phyloP scores from a whole-genome alignment of 2,113 vertebrate species.

The Megalops atlanticus region DNA sequence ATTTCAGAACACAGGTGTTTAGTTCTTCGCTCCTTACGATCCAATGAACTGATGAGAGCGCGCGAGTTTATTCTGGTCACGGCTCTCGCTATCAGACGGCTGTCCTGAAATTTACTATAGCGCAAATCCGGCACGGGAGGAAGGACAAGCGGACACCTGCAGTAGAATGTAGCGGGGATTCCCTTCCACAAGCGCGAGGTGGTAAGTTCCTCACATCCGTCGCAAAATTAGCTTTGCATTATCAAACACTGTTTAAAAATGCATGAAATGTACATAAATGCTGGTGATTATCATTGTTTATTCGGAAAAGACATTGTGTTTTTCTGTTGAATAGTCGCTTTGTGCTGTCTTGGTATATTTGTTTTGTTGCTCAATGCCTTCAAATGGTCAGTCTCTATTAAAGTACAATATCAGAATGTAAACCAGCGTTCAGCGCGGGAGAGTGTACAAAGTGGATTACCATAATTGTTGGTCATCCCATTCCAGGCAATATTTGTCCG shows the following conservation, averaged over 20 bases:
- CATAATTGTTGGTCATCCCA: not conserved
- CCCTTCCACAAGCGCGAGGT: not conserved
- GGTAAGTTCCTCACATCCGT: slow-evolving; percentile 9
- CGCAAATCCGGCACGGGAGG: not conserved
- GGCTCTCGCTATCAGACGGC: slow-evolving; percentile 1
- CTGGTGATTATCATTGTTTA: not conserved
- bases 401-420: not conserved
- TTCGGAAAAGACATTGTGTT: not conserved
- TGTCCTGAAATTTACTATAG: slow-evolving; percentile 29
- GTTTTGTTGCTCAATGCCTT: not conserved
- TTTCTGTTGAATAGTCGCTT: not conserved
- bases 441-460: not conserved
- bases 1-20: not conserved
- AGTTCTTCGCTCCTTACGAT: not conserved
- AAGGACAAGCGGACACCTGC: slow-evolving; percentile 27
- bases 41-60: not conserved
- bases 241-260: not conserved
- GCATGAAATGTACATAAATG: not conserved
- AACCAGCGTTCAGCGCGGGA: not conserved
- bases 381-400: not conserved
- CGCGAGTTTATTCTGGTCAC: slow-evolving; percentile 17
- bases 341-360: not conserved
- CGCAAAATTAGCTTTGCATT: not conserved
- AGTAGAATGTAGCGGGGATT: slow-evolving; percentile 26
- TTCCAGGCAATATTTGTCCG: too few species aligned